These are phyloP conservation scores for Odobenus rosmarus DNA, from an alignment of 2,113 vertebrate species.

Conservation along the genomic window DNA sequence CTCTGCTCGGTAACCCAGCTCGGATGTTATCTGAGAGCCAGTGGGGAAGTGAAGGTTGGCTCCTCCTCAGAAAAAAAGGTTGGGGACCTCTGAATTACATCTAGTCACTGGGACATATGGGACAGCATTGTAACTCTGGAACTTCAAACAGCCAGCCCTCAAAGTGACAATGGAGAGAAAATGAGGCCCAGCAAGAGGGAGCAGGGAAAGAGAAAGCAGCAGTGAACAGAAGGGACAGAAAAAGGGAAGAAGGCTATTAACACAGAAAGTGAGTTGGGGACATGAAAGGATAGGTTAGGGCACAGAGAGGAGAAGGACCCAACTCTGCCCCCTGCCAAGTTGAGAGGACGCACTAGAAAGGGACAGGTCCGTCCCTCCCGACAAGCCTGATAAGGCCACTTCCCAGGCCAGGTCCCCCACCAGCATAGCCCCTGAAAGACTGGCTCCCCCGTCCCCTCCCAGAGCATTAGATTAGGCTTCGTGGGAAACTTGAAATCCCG, in stretches of 20 bases:
- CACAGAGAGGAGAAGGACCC: not conserved
- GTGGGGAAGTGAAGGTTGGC: conserved; percentile 9
- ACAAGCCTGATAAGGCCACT: conserved; percentile 46
- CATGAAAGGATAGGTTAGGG: conserved; percentile 33
- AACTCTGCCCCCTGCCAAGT: conserved; percentile 53
- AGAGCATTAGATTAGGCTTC: conserved; percentile 51
- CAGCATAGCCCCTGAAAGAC: conserved; percentile 48
- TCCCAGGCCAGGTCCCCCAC: conserved; percentile 53
- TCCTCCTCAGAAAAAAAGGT: not conserved
- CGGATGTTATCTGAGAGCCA: not conserved
- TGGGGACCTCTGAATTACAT: conserved; percentile 58
- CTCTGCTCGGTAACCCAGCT: not conserved
- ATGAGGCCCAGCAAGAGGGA: conserved; percentile 48
- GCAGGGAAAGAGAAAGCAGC: not conserved
- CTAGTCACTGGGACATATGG: conserved; percentile 47
- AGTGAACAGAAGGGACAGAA: conserved; percentile 47
- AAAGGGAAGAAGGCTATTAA: conserved; percentile 48
- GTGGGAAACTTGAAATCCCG: conserved; percentile 60
- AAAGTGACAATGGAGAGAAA: conserved; percentile 70
- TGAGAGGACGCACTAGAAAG: conserved; percentile 60
- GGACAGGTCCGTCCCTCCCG: conserved; percentile 43
- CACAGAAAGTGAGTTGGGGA: conserved; percentile 46
- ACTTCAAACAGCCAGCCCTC: conserved; percentile 65
- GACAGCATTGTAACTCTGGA: not conserved
- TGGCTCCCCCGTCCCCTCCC: not conserved